Percentiles rank a stretch among this genome's conserved stretches.
Conservation (phyloP, 1,140 invertebrate species). For the Argopecten irradians region DNA sequence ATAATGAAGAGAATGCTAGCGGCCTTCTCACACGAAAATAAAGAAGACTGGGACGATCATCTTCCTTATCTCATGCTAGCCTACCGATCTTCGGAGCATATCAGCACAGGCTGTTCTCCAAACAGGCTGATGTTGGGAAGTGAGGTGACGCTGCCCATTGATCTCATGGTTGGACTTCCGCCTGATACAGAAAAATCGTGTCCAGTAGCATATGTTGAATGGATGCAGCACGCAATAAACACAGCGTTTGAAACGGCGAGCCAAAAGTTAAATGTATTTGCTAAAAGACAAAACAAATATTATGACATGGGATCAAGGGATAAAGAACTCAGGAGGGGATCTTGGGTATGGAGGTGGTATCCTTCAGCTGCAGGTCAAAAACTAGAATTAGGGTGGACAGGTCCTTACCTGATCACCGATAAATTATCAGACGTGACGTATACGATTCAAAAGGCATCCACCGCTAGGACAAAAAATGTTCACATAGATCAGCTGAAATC, state of each 20-base stretch:
- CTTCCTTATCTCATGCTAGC: slow-evolving; percentile 45
- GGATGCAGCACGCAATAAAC: slow-evolving; percentile 32
- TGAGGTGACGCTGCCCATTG: slow-evolving; percentile 44
- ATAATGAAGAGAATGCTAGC: slow-evolving; percentile 50
- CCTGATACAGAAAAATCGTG: neutral
- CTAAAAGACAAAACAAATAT: slow-evolving; percentile 43
- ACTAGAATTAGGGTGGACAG: slow-evolving; percentile 47
- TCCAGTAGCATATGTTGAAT: slow-evolving; percentile 35
- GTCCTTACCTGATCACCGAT: slow-evolving; percentile 43
- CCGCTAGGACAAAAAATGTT: neutral
- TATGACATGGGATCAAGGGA: slow-evolving; percentile 43
- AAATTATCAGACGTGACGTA: slow-evolving; percentile 28
- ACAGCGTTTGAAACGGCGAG: slow-evolving; percentile 24
- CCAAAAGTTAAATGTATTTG: neutral
- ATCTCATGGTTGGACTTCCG: slow-evolving; percentile 27
- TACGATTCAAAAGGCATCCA: slow-evolving; percentile 4
- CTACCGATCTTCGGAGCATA: slow-evolving; percentile 46
- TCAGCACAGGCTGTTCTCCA: slow-evolving; percentile 40
- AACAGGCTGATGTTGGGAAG: slow-evolving; percentile 48
- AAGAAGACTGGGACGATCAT: slow-evolving; percentile 53
- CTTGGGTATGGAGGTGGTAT: slow-evolving; percentile 55
- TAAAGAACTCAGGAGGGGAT: slow-evolving; percentile 26
- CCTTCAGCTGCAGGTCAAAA: slow-evolving; percentile 43
- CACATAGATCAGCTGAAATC: slow-evolving; percentile 52
- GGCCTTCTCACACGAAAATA: slow-evolving; percentile 35